phyloP scores from a whole-genome alignment of 2,888 invertebrate species.

The Imbricaverruca yamaguchii region DNA sequence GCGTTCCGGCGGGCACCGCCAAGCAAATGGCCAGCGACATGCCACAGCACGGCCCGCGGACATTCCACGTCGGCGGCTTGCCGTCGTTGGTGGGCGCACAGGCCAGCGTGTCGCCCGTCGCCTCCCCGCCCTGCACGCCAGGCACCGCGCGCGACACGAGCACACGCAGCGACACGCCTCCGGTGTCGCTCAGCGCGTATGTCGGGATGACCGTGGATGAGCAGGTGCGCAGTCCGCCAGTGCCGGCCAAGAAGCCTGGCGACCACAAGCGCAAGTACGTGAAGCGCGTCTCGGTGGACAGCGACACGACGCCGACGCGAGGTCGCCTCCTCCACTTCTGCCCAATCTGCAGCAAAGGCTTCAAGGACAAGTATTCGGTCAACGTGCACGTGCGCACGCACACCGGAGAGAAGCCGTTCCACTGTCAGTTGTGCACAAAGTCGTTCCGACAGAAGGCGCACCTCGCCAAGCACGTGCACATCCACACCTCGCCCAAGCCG shows the following conservation, averaged over 20 bases:
- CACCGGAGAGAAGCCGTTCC: constrained; percentile 95
- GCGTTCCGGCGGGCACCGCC: constrained; percentile 13
- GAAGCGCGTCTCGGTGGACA: constrained; percentile 26
- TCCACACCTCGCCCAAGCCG: constrained; percentile 49
- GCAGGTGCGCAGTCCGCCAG: constrained; percentile 21
- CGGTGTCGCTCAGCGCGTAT: constrained; percentile 25
- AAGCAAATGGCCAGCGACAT: neutral
- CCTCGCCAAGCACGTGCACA: constrained; percentile 85
- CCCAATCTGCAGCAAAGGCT: constrained; percentile 85
- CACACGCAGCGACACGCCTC: neutral
- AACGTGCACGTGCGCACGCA: constrained; percentile 97
- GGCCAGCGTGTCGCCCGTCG: neutral
- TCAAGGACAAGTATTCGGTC: constrained; percentile 93
- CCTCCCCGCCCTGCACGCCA: constrained; percentile 24
- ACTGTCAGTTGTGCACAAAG: constrained; percentile 87
- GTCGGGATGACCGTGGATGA: constrained; percentile 30
- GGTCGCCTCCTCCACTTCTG: constrained; percentile 72
- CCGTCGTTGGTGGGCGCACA: neutral
- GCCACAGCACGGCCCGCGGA: neutral
- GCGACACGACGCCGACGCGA: constrained; percentile 30
- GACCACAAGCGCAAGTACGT: constrained; percentile 33
- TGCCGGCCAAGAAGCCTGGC: constrained; percentile 24
- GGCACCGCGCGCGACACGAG: constrained; percentile 27
- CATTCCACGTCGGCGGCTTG: neutral
- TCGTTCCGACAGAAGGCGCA: constrained; percentile 81